Conservation (phyloP, 2,797 vertebrate genomes). For the Tachyglossus aculeatus region DNA sequence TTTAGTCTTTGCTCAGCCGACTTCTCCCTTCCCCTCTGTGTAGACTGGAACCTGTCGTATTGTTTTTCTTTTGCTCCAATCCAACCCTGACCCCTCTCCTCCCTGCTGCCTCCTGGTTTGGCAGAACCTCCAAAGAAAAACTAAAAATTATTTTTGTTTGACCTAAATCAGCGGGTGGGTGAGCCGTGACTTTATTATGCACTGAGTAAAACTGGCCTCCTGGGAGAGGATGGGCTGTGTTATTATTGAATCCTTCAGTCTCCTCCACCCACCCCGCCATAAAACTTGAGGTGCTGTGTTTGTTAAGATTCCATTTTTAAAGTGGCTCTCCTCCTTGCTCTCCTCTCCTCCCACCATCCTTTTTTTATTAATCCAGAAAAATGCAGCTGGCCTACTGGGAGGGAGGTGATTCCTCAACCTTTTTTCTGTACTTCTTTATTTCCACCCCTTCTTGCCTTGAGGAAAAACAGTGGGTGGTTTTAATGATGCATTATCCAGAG, state of each 20-base stretch:
- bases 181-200: conserved; percentile 81
- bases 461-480: conserved; percentile 64
- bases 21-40: not conserved
- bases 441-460: conserved; percentile 48
- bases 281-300: conserved; percentile 63
- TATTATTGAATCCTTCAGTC: conserved; percentile 83
- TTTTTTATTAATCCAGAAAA: conserved; percentile 20
- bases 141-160: conserved; percentile 87
- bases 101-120: not conserved
- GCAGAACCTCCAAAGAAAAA: conserved; percentile 79
- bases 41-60: not conserved
- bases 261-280: conserved; percentile 86
- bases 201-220: conserved; percentile 82
- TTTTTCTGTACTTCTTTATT: not conserved
- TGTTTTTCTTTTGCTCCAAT: conserved; percentile 11
- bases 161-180: conserved; percentile 85
- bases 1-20: fast-evolving
- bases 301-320: conserved; percentile 35
- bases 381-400: not conserved
- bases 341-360: not conserved
- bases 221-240: conserved; percentile 81
- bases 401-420: not conserved
- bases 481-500: conserved; percentile 63
- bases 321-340: not conserved
- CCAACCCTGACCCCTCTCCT: no score